These are phyloP conservation scores for Lateolabrax maculatus DNA, from an alignment of 2,797 vertebrate genomes.

Conservation along the genomic window DNA sequence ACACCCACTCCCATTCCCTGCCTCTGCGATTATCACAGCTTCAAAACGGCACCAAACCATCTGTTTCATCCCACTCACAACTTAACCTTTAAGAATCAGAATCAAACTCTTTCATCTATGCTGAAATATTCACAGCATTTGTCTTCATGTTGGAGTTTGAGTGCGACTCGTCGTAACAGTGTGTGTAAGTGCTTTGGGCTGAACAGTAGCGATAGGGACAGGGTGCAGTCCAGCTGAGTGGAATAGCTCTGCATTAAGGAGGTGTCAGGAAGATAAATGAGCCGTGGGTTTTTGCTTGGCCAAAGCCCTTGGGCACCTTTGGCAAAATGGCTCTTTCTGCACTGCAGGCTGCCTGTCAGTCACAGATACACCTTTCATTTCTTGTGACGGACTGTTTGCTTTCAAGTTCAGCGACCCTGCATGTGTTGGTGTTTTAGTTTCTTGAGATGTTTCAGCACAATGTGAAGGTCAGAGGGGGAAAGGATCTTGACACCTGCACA, in stretches of 20 bases:
- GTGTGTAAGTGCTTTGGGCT: background rate
- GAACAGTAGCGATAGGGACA: slow-evolving; percentile 31
- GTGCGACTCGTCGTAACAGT: background rate
- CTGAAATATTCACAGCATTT: slow-evolving; percentile 5
- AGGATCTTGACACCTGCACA: background rate
- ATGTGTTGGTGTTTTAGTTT: slow-evolving; percentile 19
- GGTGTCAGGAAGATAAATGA: slow-evolving; percentile 85
- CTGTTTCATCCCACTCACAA: slow-evolving; percentile 33
- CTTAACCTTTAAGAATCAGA: background rate
- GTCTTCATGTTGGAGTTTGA: background rate
- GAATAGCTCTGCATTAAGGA: slow-evolving; percentile 80
- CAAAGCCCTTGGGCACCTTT: slow-evolving; percentile 60
- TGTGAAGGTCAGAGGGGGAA: slow-evolving; percentile 1
- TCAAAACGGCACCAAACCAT: slow-evolving; percentile 38
- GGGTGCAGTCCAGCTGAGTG: slow-evolving; percentile 68
- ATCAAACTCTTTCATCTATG: background rate
- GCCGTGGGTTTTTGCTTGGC: slow-evolving; percentile 62
- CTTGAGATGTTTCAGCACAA: slow-evolving; percentile 50
- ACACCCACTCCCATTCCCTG: slow-evolving; percentile 31
- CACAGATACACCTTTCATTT: slow-evolving; percentile 62
- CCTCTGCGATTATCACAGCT: slow-evolving; percentile 56
- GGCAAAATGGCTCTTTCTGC: slow-evolving; percentile 67
- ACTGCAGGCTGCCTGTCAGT: slow-evolving; percentile 73
- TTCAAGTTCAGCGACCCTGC: slow-evolving; percentile 48
- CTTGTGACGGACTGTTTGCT: slow-evolving; percentile 34